Evolutionary conservation across 1,140 invertebrate genomes (phyloP), one percentile per base, ranked within the genome.

Genomic region (Tetramorium parvispinum): DNA sequence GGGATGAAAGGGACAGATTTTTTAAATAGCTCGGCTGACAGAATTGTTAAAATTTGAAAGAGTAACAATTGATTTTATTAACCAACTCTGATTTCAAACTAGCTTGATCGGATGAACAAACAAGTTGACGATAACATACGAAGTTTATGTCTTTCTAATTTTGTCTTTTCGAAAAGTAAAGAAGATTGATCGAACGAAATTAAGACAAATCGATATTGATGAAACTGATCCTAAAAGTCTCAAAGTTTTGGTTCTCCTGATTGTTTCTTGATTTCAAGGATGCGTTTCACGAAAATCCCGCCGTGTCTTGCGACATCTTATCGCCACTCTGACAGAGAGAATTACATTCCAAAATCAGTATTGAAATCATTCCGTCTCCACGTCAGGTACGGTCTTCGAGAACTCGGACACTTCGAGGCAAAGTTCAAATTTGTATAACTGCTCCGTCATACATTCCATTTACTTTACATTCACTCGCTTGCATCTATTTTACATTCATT

Each of bases 281-380:
- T 43, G 51, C 37, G 65, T 6, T 0, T 2, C 21, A 70, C 11
- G 27, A 61, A 73, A 37, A 55, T 46, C 40, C n/a, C 68, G 55
- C 40, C 40, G 53, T 37, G 66, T 55, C 11, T 18, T 24, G 70
- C 40, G 68, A 70, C 27, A 43, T 49, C 53, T 13, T n/a, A 57
- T 81, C 63, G 32, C 79, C 61, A 57, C 68, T 79, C 87, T 53
- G 43, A 24, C 24, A 40, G 11, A 73, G 53, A 89, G 82, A 82
- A 87, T 78, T 85, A 91, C 92, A 95, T 95, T 95, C 94, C 94
- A 94, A 94, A 94, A 94, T 94, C 94, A 95, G 94, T 95, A 95
- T 95, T 95, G 89, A 93, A 90, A 63, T 57, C 79, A 92, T 92
- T 91, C 89, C 89, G 86, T 93, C 90, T 92, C 76, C 90, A 65